phyloP scores from a whole-genome alignment of 2,888 invertebrate genomes.

The Eurois occulta region DNA sequence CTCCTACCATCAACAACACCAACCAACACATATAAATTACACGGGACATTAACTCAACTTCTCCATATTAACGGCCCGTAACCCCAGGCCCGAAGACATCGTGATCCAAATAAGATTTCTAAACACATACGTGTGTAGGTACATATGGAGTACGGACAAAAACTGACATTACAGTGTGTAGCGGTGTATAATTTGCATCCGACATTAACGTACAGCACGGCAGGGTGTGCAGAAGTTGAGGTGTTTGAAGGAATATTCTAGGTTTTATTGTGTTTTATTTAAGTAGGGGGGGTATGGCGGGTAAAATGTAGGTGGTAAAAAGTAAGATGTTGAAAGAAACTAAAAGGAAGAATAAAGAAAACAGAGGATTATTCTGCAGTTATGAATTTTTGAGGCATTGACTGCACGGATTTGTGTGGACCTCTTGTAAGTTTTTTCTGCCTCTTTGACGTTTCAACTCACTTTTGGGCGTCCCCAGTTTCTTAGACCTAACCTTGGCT shows the following conservation, averaged over 20 bases:
- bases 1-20: neutral
- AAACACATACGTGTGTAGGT: constrained; percentile 37
- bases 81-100: constrained; percentile 47
- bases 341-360: no score
- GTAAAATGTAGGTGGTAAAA: no score
- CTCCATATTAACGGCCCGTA: constrained; percentile 47
- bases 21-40: constrained; percentile 24
- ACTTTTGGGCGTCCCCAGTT: no score
- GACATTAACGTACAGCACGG: constrained; percentile 52
- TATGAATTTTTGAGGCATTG: no score
- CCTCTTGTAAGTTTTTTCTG: no score
- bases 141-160: constrained; percentile 47
- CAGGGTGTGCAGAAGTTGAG: constrained; percentile 21
- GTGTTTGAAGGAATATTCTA: constrained; percentile 2
- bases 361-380: no score
- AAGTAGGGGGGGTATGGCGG: neutral
- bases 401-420: no score
- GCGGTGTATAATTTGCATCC: constrained; percentile 66
- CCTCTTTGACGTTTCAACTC: no score
- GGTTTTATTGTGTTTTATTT: constrained; percentile 1
- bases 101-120: constrained; percentile 65
- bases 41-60: constrained; percentile 52
- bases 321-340: no score
- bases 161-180: constrained; percentile 60
- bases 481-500: no score